Evolutionary conservation across 1,140 invertebrate species (phyloP), one percentile per base, ranked within the genome.

Genomic region (Eumaeus atala): DNA sequence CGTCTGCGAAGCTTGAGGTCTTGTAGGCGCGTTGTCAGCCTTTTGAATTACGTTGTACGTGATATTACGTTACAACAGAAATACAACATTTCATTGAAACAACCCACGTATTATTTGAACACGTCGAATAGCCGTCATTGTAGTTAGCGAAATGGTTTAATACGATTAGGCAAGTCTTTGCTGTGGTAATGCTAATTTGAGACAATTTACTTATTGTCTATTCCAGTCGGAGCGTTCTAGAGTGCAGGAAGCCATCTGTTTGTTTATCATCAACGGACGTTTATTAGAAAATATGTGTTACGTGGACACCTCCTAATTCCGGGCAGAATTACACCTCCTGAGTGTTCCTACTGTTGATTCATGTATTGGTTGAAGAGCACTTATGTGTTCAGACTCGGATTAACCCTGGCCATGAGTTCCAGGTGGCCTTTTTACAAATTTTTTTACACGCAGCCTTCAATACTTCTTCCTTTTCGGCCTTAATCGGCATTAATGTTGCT

Each of bases 141-240:
- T 28, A 6, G 21, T 28, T 28, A 28, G 21, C 21, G 21, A 28
- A 28, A 28, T 28, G 2, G 64, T 79, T 68, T 84, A 84, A 84
- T 78, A 64, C 66, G 64, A 64, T 83, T 77, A 81, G 70, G 70
- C 70, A 76, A 71, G 67, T 75, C 72, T 72, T 64, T 71, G 76
- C 62, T 65, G 67, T 65, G 68, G 69, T 72, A 66, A 78, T 80
- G 68, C 67, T 72, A 66, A 78, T 80, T 81, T 82, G 68, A 77
- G 73, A 66, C 72, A 84, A 84, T 84, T 84, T 78, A 58, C 80
- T 72, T 74, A 73, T 82, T 77, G 72, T 71, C 70, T 74, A 66
- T 67, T 58, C 65, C 72, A 61, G 59, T 56, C 53, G 59, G 55
- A 51, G 34, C 58, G 56, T 65, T 58, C 59, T 59, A 59, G 53